Evolutionary conservation across 2,888 invertebrate genomes (phyloP), one percentile per base, ranked within the genome.

Genomic region (Andrena chrysosceles): DNA sequence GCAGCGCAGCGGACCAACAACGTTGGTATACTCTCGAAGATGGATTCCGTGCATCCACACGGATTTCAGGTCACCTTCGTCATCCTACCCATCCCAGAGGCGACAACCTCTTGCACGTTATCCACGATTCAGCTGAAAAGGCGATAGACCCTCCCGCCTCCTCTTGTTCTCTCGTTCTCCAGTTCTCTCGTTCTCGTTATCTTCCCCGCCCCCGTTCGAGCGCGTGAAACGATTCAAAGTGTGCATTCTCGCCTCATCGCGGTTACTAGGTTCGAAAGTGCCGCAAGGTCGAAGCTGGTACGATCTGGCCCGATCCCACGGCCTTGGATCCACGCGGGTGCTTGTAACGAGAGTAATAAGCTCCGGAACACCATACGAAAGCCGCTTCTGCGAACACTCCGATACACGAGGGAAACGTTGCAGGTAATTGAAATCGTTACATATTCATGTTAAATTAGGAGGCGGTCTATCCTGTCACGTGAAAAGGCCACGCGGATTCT

Each of bases 301-400:
- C 81, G 84, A 87, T 84, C 82, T 72, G 82, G 83, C 84, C 78
- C 78, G 89, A 88, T 89, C 90, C 89, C 90, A 90, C 90, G 90
- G 90, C 89, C 89, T 90, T 88, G 83, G 76, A 78, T 85, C 78
- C 42, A 31, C 76, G 78, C 73, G 75, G 67, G 63, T 76, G 77
- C 83, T 73, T 73, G 77, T 83, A 81, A 78, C 78, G 78, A 81
- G 85, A 85, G 77, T 83, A 83, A 85, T 73, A 78, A 81, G 83
- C 75, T 72, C 69, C 78, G 69, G 49, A 42, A 75, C 77, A 75
- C 72, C 80, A 74, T 56, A 59, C 77, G 64, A 83, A 78, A 81
- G 77, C 66, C 66, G 80, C 80, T 82, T 79, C 82, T 76, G 80
- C 71, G 71, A 75, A 64, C 60, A 29, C 74, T 20, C n/a, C 20